Base-by-base conservation (phyloP, 2,113 vertebrate species). In the Platysternon megacephalum region DNA sequence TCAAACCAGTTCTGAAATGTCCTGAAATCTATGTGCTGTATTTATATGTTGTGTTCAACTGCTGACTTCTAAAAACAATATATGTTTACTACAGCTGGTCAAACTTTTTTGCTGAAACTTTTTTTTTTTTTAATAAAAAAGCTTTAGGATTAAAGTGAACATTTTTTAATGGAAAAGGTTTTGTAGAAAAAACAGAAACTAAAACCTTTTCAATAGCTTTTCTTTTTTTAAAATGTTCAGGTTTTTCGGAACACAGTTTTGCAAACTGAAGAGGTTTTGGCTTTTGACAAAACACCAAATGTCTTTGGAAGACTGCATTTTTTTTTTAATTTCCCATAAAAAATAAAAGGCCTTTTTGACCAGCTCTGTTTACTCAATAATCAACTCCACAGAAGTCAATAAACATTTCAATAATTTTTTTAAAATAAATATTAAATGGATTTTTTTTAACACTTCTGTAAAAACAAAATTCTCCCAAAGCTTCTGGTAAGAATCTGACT, bases 1-100 rank as follows among this genome's bases (percentile, higher is more conserved):
- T 44, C 42, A 76, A 83, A 7, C 44, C n/a, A 3, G 80, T 65
- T 19, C 3, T 11, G 85, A 93, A 55, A 22, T 4, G 83, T 12
- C 78, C n/a, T 19, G 29, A 56, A 86, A 55, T 1, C 17, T 35
- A 46, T 11, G 14, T 42, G 12, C 61, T 46, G 55, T 42, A 11
- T 1, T 46, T 0, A 11, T 61, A 1, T 16, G 29, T 7, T 79
- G 0, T 42, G 4, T 53, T 58, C 49, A 91, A 24, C 13, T 61
- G 46, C 24, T 65, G 35, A n/a, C 39, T 46, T 39, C 87, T 79
- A 82, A 85, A 83, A 39, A 51, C 78, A 89, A 52, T 61, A 82
- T 51, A 55, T 3, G 61, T 68, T 68, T 68, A n/a, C 61, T 19
- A 68, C 61, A 68, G 35, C 35, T 19, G 17, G 61, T 65, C 61